Conservation (phyloP, 23 tunicate species). For the Botrylloides violaceus region DNA sequence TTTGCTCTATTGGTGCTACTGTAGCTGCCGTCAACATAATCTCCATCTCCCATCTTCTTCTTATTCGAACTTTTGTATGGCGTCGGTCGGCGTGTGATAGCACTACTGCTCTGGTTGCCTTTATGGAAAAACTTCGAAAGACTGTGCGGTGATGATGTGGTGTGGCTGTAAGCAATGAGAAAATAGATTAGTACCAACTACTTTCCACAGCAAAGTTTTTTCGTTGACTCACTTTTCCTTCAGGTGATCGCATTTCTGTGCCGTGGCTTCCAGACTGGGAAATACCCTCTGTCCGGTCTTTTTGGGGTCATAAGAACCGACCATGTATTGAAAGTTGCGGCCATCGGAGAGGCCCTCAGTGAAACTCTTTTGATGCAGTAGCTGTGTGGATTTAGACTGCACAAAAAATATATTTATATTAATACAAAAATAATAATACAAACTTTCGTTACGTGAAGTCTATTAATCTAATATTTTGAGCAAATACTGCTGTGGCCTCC, state of each 20-base stretch:
- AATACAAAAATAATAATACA: too few relatives aligned
- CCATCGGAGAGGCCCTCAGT: slow-evolving; percentile 9
- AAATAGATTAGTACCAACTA: too few relatives aligned
- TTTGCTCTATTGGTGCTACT: background rate
- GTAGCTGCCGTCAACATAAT: background rate
- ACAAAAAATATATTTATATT: too few relatives aligned
- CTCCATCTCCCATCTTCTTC: slow-evolving; percentile 5
- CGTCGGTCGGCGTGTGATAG: slow-evolving; percentile 16
- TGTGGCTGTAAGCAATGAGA: background rate
- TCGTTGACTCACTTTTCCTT: background rate
- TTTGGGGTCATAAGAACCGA: slow-evolving; percentile 27
- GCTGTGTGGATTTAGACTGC: too few relatives aligned
- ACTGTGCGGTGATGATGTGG: slow-evolving; percentile 22
- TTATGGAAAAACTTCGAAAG: slow-evolving; percentile 17
- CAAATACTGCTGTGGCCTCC: too few relatives aligned
- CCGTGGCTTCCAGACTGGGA: slow-evolving; percentile 21
- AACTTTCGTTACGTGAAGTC: too few relatives aligned
- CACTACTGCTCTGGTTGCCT: slow-evolving; percentile 12
- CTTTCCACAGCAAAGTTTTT: background rate
- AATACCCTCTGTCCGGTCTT: slow-evolving; percentile 35
- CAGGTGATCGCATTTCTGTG: background rate
- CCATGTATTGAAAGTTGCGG: slow-evolving; percentile 43
- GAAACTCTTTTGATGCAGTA: slow-evolving; percentile 19
- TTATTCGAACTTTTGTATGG: slow-evolving; percentile 19
- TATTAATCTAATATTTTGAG: too few relatives aligned